Conservation (phyloP, 64 coral and sea anemone species). For the Dendronephthya gigantea region DNA sequence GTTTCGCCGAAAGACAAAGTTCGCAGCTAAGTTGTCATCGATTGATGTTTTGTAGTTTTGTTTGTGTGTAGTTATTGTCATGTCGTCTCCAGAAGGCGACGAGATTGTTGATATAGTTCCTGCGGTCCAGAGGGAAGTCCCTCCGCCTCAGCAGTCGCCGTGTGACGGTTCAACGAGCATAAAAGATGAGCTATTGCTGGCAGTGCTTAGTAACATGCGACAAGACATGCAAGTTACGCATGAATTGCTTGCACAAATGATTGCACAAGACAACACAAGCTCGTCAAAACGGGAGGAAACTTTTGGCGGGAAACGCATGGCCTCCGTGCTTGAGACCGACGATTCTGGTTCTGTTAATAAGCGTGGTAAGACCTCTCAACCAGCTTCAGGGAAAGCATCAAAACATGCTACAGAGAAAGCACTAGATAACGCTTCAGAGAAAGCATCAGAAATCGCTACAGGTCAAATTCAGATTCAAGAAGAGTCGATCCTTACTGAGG, state of each 20-base stretch:
- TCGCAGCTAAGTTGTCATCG: background rate
- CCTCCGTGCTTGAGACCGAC: background rate
- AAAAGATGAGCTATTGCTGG: background rate
- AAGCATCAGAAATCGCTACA: background rate
- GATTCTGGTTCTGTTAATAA: background rate
- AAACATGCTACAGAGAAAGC: no score
- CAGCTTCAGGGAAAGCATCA: no score
- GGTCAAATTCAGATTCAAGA: background rate
- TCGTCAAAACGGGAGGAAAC: background rate
- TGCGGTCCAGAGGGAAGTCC: background rate
- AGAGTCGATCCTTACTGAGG: background rate
- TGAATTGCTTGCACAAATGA: background rate
- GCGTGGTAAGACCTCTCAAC: background rate
- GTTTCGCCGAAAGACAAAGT: background rate
- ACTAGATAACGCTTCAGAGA: background rate
- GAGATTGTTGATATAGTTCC: background rate
- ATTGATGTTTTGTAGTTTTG: no score
- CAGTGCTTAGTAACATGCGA: background rate
- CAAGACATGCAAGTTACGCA: background rate
- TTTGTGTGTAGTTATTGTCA: no score
- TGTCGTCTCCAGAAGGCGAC: no score
- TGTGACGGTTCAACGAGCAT: background rate
- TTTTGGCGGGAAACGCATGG: background rate
- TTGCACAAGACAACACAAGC: background rate
- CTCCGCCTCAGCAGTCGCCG: background rate